phyloP scores from a whole-genome alignment of 2,113 vertebrate genomes.

The Neogobius melanostomus region DNA sequence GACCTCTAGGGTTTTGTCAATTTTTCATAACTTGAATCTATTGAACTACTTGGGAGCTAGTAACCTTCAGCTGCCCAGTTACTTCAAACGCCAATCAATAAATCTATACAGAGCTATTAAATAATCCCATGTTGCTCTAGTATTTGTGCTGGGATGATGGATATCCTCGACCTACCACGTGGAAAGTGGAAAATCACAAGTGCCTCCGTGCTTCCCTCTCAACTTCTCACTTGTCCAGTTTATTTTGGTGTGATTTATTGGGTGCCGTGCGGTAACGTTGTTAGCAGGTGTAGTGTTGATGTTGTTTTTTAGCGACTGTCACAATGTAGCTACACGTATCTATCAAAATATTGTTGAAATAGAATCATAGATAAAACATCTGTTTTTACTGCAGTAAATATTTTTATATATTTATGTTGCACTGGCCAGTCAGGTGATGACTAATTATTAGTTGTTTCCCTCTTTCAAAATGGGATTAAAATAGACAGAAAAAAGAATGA shows the following conservation, averaged over 20 bases:
- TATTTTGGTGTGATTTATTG: slow-evolving; percentile 3
- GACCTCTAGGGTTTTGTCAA: background rate
- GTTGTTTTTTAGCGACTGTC: slow-evolving; percentile 3
- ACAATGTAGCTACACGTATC: slow-evolving; percentile 3
- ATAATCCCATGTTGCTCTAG: background rate
- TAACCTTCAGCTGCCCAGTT: background rate
- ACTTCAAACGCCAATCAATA: background rate
- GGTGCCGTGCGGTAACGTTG: slow-evolving; percentile 5
- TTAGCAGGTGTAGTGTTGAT: slow-evolving; percentile 6
- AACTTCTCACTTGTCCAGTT: background rate
- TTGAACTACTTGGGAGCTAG: slow-evolving; percentile 4
- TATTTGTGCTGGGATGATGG: slow-evolving; percentile 11
- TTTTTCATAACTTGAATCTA: slow-evolving; percentile 1
- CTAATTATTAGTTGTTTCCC: too few relatives aligned
- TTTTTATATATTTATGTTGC: background rate
- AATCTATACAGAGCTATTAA: slow-evolving; percentile 10
- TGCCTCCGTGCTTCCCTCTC: slow-evolving; percentile 10
- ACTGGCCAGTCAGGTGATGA: too few relatives aligned
- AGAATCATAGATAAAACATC: background rate
- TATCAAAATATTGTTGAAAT: background rate
- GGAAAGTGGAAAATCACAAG: background rate
- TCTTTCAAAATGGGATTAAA: too few relatives aligned
- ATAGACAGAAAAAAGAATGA: too few relatives aligned
- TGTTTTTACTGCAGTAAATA: background rate
- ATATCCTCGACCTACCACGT: background rate